Base-by-base conservation (phyloP, 2,888 invertebrate genomes). In the Spatulosminthurus flaviceps region DNA sequence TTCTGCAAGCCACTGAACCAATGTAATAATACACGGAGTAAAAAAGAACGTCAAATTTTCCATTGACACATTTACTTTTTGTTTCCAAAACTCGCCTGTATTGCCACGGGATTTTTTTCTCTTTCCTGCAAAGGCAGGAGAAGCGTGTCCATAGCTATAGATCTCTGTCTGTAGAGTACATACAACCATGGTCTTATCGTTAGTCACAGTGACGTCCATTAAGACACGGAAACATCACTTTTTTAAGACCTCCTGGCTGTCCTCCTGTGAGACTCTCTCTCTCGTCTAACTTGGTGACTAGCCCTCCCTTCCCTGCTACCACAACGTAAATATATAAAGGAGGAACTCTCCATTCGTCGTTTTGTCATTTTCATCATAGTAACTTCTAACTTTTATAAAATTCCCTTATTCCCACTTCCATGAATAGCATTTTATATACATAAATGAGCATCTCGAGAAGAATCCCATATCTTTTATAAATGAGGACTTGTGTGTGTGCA, bases 41-140 rank as follows among this genome's bases (percentile, higher is more conserved):
- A 11, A 69, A 69, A 29, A 69, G 69, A 29, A 69, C 69, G 29
- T 69, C n/a, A 26, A 28, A 69, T 69, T 69, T 69, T 69, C 26
- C 29, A 29, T 69, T 69, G 69, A 29, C 69, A 69, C 69, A 69
- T 69, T 69, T 69, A 29, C 28, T n/a, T n/a, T 69, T 69, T 29
- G n/a, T 5, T 60, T 19, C 60, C 4, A 34, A 34, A 34, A 34
- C 34, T 34, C 34, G n/a, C n/a, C 9, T 34, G 34, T 34, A 34
- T 7, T 34, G 9, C 34, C 34, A 4, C 4, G 34, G 9, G 34
- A 34, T 34, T 34, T 34, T 34, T 34, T 34, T 7, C 9, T 34
- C 34, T 34, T 34, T 7, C 34, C 34, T n/a, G n/a, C n/a, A n/a
- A n/a, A n/a, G n/a, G n/a, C n/a, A n/a, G n/a, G n/a, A n/a, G n/a